phyloP scores from a whole-genome alignment of 2,888 invertebrate species.

The Erebia ligea region DNA sequence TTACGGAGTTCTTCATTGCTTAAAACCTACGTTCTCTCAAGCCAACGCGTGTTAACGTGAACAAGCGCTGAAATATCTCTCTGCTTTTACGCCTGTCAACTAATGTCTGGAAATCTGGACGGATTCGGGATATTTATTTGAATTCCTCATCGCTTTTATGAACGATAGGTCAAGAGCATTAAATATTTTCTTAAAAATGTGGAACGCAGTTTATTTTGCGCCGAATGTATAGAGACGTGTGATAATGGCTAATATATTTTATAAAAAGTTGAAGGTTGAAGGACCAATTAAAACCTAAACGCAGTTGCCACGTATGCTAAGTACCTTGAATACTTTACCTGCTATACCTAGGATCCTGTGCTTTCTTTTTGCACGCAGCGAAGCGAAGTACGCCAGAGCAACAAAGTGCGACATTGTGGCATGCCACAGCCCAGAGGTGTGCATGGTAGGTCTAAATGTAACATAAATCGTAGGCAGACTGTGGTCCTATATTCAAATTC shows the following conservation, averaged over 20 bases:
- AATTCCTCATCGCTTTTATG: slow-evolving; percentile 11
- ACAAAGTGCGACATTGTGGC: too few relatives aligned
- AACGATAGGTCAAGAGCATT: not conserved
- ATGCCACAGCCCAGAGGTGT: too few relatives aligned
- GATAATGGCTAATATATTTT: not conserved
- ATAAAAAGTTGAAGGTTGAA: not conserved
- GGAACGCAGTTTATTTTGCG: slow-evolving; percentile 17
- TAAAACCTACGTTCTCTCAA: not conserved
- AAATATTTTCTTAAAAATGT: slow-evolving; percentile 13
- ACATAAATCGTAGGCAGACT: too few relatives aligned
- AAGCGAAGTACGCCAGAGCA: too few relatives aligned
- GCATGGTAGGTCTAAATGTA: too few relatives aligned
- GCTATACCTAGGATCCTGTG: not conserved
- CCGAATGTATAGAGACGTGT: not conserved
- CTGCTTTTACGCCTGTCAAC: slow-evolving; percentile 16
- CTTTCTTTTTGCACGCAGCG: not conserved
- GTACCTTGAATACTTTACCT: not conserved
- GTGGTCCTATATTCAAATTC: too few relatives aligned
- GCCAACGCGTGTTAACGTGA: not conserved
- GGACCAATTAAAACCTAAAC: not conserved
- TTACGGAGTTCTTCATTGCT: too few relatives aligned
- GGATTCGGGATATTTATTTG: slow-evolving; percentile 14
- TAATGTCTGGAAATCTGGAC: slow-evolving; percentile 13
- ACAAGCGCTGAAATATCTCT: not conserved
- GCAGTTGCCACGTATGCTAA: not conserved